Evolutionary conservation across 1,140 invertebrate species (phyloP).

Genomic region (Goniozus legneri): DNA sequence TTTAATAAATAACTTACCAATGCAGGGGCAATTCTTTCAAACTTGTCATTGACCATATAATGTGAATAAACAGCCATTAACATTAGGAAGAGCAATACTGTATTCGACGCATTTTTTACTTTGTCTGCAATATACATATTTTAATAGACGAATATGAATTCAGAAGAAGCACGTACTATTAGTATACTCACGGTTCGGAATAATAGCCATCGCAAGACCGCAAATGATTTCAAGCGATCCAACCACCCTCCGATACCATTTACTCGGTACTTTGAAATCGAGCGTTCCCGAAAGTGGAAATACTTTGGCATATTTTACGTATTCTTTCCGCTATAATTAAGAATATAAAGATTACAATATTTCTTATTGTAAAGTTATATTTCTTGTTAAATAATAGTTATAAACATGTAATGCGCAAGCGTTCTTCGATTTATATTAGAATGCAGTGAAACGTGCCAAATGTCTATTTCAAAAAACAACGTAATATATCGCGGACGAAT

Average conservation of each 20-base stretch:
- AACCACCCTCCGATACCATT: conserved; percentile 87
- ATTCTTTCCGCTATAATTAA: conserved; percentile 80
- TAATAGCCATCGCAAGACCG: conserved; percentile 80
- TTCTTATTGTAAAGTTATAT: too few species aligned
- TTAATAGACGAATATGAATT: conserved; percentile 2
- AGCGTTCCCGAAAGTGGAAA: conserved; percentile 82
- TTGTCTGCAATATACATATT: conserved; percentile 63
- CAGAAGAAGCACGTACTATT: conserved; percentile 1
- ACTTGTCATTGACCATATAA: conserved; percentile 86
- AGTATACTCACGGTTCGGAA: conserved; percentile 78
- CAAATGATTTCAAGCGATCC: conserved; percentile 87
- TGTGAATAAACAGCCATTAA: conserved; percentile 89
- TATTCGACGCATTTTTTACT: conserved; percentile 84
- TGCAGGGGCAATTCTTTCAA: conserved; percentile 88
- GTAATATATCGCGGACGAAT: neutral
- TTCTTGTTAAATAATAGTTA: neutral
- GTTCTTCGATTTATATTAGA: neutral
- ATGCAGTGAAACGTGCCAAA: neutral
- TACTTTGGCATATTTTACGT: conserved; percentile 94
- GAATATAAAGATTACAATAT: neutral
- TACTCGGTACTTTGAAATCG: conserved; percentile 85
- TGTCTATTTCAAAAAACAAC: neutral
- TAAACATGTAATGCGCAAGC: conserved; percentile 5
- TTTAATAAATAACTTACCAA: conserved; percentile 57
- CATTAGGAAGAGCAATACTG: conserved; percentile 78